Evolutionary conservation across 2,888 invertebrate species (phyloP), one percentile per base, ranked within the genome.

Genomic region (Steromphala cineraria): DNA sequence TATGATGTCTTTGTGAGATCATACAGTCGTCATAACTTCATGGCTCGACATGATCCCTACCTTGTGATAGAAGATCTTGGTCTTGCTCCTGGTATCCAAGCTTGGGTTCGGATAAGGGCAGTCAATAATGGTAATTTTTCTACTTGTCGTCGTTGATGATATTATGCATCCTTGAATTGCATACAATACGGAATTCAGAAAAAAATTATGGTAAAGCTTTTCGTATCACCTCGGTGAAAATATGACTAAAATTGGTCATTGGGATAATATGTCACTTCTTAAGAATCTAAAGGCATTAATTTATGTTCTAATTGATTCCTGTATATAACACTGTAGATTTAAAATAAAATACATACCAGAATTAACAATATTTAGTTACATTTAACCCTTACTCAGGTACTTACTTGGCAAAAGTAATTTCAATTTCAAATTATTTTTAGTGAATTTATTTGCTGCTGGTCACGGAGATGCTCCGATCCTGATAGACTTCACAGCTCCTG

Each of bases 391-490:
- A 36, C 2, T 7, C 36, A 36, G 7, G 36, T 36, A 36, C 36
- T 4, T 2, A 36, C 36, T 4, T 36, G 36, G 2, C 36, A 4
- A 2, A 4, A 36, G 36, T 7, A 36, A 36, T 36, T 7, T 36
- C 7, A 4, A 4, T 36, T 36, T 36, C 36, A 36, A 36, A 36
- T 7, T 36, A 2, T 36, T 7, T 7, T 2, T 36, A 89, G 90
- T 90, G 53, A 87, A 87, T 13, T 81, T 90, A 7, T 85, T 86
- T 24, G 86, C 86, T 8, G 81, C 87, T 40, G 87, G 87, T 5
- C 86, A 87, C 71, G 88, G 89, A 2, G 86, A 88, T 24, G 83
- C 86, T 28, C 90, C 90, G 0, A 89, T 90, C 24, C 71, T 90
- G 46, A 87, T 90, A 67, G 90, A 90, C 82, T 83, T 79, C 56